Percentiles rank a stretch among this genome's conserved stretches.
These are phyloP conservation scores for Melanaphis sacchari DNA, from an alignment of 1,140 invertebrate species.

Conservation along the genomic window DNA sequence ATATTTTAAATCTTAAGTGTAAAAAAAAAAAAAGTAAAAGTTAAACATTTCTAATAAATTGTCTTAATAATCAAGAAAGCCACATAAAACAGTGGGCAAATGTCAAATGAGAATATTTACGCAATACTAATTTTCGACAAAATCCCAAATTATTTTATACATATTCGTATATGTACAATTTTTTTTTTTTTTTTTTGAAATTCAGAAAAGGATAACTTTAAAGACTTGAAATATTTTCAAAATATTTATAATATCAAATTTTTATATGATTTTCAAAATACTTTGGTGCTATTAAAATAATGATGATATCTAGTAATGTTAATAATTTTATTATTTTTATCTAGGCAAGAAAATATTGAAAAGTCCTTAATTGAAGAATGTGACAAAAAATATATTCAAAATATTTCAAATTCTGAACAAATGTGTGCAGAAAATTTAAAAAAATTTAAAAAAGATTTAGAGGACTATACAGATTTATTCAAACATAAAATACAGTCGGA, in stretches of 20 bases:
- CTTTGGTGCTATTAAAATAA: too few species aligned
- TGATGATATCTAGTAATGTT: neutral
- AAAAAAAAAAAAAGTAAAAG: neutral
- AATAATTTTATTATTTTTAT: neutral
- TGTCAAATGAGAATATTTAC: neutral
- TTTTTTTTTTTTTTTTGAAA: too few species aligned
- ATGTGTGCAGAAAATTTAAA: conserved; percentile 13
- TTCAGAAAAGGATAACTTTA: too few species aligned
- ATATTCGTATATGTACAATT: too few species aligned
- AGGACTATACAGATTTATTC: neutral
- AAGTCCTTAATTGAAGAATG: neutral
- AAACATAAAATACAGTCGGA: conserved; percentile 24
- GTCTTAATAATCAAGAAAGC: neutral
- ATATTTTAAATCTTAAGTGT: neutral
- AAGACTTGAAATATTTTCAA: too few species aligned
- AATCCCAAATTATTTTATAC: neutral
- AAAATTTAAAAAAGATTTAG: conserved; percentile 40
- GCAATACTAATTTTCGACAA: neutral
- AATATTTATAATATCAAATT: too few species aligned
- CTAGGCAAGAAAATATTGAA: conserved; percentile 18
- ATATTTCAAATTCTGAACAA: neutral
- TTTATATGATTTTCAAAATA: too few species aligned
- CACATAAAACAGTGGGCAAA: neutral
- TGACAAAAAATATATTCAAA: neutral
- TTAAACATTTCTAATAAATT: neutral